A percentile compares a stretch with the other conserved stretches of the same genome.
Conservation (phyloP, 2,797 vertebrate species). For the Arrhamphus sclerolepis region DNA sequence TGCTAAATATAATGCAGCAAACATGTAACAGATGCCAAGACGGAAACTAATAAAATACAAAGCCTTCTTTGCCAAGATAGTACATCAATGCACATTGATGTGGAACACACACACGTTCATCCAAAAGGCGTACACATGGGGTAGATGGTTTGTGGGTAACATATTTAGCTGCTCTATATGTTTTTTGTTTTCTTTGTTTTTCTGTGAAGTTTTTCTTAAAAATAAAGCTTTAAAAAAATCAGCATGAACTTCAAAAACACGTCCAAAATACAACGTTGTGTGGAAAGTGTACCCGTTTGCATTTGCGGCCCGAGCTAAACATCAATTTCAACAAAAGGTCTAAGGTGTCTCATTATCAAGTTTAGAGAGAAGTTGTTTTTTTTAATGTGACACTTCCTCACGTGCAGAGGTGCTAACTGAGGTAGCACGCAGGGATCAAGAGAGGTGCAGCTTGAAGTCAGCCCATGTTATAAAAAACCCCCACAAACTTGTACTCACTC, state of each 20-base stretch:
- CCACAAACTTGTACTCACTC: too few species aligned
- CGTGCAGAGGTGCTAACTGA: conserved; percentile 62
- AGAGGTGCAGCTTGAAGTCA: conserved; percentile 31
- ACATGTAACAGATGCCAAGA: conserved; percentile 59
- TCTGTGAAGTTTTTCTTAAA: conserved; percentile 48
- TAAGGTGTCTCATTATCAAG: conserved; percentile 73
- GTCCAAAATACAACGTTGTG: conserved; percentile 29
- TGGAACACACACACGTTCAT: conserved; percentile 28
- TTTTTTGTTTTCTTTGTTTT: not conserved
- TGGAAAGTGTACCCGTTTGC: conserved; percentile 36
- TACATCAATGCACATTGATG: conserved; percentile 37
- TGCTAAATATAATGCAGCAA: conserved; percentile 62
- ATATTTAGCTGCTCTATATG: conserved; percentile 46
- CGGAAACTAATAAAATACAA: conserved; percentile 68
- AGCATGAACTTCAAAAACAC: conserved; percentile 50
- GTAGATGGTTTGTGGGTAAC: conserved; percentile 41
- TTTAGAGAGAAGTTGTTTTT: conserved; percentile 55
- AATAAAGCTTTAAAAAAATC: conserved; percentile 37
- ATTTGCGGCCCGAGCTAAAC: conserved; percentile 30
- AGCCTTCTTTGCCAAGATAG: conserved; percentile 40
- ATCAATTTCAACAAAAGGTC: conserved; percentile 22
- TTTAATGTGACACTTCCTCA: conserved; percentile 46
- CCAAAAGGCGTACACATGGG: conserved; percentile 5
- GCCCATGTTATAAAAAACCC: conserved; percentile 57
- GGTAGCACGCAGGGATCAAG: conserved; percentile 65